Conservation (phyloP, 2,113 vertebrate species). For the Vulpes vulpes region DNA sequence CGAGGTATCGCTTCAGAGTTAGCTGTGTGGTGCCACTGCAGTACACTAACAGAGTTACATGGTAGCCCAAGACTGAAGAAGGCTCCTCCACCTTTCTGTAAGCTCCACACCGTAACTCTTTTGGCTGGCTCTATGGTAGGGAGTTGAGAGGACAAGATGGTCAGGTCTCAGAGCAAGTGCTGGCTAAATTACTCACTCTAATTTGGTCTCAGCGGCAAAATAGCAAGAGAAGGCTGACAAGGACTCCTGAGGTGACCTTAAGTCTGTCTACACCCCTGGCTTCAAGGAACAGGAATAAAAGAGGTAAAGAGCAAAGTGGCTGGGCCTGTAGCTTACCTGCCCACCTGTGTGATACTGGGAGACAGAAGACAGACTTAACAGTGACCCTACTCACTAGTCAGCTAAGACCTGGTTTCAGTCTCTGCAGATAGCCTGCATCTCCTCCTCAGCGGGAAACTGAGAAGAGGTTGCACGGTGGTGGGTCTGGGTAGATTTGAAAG, state of each 20-base stretch:
- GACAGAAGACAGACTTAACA: too few relatives aligned
- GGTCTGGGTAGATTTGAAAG: background rate
- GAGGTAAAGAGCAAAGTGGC: background rate
- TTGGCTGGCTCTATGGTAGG: background rate
- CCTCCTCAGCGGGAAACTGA: background rate
- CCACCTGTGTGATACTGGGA: background rate
- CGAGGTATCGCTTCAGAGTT: background rate
- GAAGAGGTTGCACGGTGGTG: background rate
- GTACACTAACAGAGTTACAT: fast-evolving
- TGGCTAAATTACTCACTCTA: background rate
- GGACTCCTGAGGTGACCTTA: background rate
- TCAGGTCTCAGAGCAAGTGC: background rate
- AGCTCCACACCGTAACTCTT: background rate
- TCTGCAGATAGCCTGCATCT: background rate
- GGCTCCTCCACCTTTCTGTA: background rate
- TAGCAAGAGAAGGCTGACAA: background rate
- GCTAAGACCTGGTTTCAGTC: background rate
- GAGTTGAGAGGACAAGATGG: background rate
- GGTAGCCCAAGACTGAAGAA: background rate
- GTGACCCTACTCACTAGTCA: background rate
- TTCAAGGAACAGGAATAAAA: background rate
- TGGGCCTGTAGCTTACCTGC: background rate
- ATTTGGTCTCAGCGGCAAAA: background rate
- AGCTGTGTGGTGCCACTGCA: background rate
- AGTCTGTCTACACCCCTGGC: background rate